phyloP scores from a whole-genome alignment of 1,140 invertebrate species.

The Leptoteleia sp. region DNA sequence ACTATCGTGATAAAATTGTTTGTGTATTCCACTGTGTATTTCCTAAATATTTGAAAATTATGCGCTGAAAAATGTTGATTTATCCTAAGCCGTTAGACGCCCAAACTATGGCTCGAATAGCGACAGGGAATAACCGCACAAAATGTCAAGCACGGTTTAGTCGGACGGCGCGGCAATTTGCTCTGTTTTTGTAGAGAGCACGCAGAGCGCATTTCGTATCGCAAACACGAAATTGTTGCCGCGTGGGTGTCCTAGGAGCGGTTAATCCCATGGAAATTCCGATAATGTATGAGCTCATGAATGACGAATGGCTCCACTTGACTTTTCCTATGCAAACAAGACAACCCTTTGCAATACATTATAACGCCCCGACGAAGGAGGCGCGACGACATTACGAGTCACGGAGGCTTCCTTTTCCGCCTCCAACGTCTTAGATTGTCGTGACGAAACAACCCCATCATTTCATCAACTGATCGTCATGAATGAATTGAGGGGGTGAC shows the following conservation, averaged over 20 bases:
- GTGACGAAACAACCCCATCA: constrained; percentile 65
- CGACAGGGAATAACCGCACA: too few relatives aligned
- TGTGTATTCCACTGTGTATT: too few relatives aligned
- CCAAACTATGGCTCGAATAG: too few relatives aligned
- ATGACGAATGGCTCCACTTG: constrained; percentile 64
- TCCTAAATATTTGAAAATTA: too few relatives aligned
- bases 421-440: constrained; percentile 60
- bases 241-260: constrained; percentile 19
- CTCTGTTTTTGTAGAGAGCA: constrained; percentile 20
- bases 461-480: constrained; percentile 62
- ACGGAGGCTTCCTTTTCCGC: constrained; percentile 43
- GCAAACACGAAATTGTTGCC: constrained; percentile 34
- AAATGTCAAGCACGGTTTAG: constrained; percentile 31
- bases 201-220: constrained; percentile 16
- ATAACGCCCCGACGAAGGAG: constrained; percentile 41
- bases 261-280: constrained; percentile 59
- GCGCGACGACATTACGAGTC: constrained; percentile 23
- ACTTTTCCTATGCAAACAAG: constrained; percentile 69
- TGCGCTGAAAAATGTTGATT: too few relatives aligned
- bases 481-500: constrained; percentile 54
- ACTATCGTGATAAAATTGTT: too few relatives aligned
- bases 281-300: constrained; percentile 67
- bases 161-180: constrained; percentile 15
- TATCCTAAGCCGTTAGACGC: too few relatives aligned
- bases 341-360: constrained; percentile 70